Evolutionary conservation across 2,797 vertebrate genomes (phyloP).

Genomic region (Rhinella marina): DNA sequence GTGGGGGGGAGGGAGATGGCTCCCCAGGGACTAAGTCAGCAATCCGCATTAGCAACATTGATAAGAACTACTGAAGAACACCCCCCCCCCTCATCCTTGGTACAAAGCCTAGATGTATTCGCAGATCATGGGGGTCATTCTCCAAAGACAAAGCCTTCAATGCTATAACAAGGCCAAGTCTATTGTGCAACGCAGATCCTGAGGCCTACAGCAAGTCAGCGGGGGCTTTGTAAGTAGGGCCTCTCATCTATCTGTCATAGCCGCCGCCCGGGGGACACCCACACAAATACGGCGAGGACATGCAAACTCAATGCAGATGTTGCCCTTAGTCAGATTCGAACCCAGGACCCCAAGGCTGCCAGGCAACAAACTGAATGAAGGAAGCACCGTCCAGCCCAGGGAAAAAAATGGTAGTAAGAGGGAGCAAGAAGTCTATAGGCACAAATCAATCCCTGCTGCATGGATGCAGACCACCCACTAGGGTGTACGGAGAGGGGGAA

Average conservation of each 20-base stretch:
- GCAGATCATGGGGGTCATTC: constrained; percentile 15
- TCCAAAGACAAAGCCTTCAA: background rate
- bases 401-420: no score
- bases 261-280: background rate
- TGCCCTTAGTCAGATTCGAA: no score
- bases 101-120: constrained; percentile 32
- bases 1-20: constrained; percentile 21
- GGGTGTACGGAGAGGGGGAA: no score
- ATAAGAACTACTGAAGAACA: constrained; percentile 31
- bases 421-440: no score
- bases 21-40: constrained; percentile 45
- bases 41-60: constrained; percentile 34
- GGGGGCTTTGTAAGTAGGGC: background rate
- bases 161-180: background rate
- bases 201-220: background rate
- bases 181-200: background rate
- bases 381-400: no score
- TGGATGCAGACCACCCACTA: no score
- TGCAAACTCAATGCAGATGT: no score
- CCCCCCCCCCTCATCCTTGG: background rate
- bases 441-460: no score
- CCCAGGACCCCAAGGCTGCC: no score
- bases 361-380: no score
- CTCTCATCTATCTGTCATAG: background rate
- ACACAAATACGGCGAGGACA: no score